These are phyloP conservation scores for Eupithecia pulchellata DNA, from an alignment of 2,888 invertebrate species.

Conservation along the genomic window DNA sequence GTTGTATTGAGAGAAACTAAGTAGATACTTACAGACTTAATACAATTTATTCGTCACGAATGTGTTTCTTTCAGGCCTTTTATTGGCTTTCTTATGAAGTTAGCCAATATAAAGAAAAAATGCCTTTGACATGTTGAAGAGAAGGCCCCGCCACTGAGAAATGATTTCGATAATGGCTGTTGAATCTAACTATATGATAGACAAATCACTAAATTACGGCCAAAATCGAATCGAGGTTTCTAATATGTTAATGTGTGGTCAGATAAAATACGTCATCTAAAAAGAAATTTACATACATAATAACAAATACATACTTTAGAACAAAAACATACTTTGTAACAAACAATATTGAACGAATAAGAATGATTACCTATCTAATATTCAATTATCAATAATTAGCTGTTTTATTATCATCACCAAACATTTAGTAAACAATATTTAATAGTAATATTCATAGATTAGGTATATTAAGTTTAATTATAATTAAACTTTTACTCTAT, in stretches of 20 bases:
- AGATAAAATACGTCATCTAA: background rate
- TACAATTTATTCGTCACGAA: constrained; percentile 43
- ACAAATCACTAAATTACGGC: background rate
- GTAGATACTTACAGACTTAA: constrained; percentile 37
- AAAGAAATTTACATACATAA: too few relatives aligned
- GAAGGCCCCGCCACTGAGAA: background rate
- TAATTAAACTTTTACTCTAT: too few relatives aligned
- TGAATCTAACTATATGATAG: background rate
- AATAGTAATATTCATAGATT: too few relatives aligned
- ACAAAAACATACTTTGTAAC: too few relatives aligned
- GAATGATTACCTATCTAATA: too few relatives aligned
- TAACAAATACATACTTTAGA: too few relatives aligned
- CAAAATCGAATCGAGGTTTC: background rate
- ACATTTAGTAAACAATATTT: too few relatives aligned
- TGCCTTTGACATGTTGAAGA: constrained; percentile 10
- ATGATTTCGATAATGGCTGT: background rate
- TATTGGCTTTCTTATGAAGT: constrained; percentile 32
- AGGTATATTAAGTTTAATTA: too few relatives aligned
- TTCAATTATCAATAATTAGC: too few relatives aligned
- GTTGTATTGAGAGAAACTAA: constrained; percentile 41
- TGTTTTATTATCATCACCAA: too few relatives aligned
- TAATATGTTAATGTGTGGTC: background rate
- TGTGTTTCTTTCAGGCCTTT: constrained; percentile 28
- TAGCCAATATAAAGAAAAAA: constrained; percentile 10
- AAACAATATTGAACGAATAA: too few relatives aligned